A percentile compares a stretch with the other conserved stretches of the same genome.
Evolutionary conservation across 2,888 invertebrate genomes (phyloP).

Genomic region (Pandemis cinnamomeana): DNA sequence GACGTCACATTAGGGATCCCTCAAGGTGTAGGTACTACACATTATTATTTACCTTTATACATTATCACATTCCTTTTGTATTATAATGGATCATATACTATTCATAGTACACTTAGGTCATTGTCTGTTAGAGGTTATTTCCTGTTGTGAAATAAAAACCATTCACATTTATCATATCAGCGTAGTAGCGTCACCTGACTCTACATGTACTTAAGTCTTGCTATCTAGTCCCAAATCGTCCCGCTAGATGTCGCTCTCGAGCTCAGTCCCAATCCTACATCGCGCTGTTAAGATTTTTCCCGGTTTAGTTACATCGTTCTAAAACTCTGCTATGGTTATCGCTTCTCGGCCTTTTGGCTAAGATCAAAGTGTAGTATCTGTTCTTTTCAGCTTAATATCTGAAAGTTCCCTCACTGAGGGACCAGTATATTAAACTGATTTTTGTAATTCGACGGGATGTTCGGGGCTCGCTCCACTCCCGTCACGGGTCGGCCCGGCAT

Average conservation of each 20-base stretch:
- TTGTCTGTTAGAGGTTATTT: no score
- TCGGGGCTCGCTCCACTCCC: slow-evolving; percentile 37
- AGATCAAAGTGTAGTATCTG: slow-evolving; percentile 37
- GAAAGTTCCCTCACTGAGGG: slow-evolving; percentile 33
- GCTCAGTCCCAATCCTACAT: background rate
- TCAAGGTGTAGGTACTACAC: no score
- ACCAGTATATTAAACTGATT: slow-evolving; percentile 37
- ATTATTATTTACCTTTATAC: no score
- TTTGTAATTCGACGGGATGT: slow-evolving; percentile 34
- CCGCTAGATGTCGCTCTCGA: background rate
- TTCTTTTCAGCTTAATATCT: slow-evolving; percentile 38
- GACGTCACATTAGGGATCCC: no score
- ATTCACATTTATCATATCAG: no score
- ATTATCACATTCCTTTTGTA: no score
- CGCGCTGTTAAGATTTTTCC: slow-evolving; percentile 5
- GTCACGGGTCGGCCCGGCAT: slow-evolving; percentile 36
- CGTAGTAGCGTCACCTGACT: no score
- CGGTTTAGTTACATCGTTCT: background rate
- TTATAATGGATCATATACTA: no score
- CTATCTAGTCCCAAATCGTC: no score
- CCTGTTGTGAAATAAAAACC: no score
- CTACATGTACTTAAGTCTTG: no score
- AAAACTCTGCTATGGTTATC: background rate
- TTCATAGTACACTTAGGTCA: no score
- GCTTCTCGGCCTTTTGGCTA: slow-evolving; percentile 36